These are phyloP conservation scores for Microtus montanus DNA, from an alignment of 2,113 vertebrate genomes.

Conservation along the genomic window DNA sequence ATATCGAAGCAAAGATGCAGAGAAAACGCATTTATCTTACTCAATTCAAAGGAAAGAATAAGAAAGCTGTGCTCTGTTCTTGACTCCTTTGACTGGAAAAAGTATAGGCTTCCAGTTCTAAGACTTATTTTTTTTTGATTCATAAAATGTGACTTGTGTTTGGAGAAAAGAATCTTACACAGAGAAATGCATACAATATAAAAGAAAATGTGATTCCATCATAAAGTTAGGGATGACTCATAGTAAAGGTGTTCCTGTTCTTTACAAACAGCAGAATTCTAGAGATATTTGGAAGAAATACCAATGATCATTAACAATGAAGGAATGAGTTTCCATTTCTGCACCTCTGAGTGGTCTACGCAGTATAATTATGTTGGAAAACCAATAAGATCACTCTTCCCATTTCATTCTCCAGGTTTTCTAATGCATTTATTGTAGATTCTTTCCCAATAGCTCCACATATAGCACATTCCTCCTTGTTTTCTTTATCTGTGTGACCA, in stretches of 20 bases:
- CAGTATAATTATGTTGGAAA: not conserved
- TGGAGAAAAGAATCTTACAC: not conserved
- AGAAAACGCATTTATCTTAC: not conserved
- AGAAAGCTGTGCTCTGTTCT: not conserved
- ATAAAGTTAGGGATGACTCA: not conserved
- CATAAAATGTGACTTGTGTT: conserved; percentile 21
- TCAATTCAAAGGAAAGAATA: not conserved
- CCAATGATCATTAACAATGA: conserved; percentile 9
- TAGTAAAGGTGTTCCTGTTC: not conserved
- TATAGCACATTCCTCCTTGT: not conserved
- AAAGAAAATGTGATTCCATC: not conserved
- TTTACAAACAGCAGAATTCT: not conserved
- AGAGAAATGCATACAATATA: not conserved
- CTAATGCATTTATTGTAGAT: not conserved
- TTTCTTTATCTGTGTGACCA: not conserved
- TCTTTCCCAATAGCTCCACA: not conserved
- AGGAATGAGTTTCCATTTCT: not conserved
- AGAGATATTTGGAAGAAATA: not conserved
- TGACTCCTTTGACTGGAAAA: not conserved
- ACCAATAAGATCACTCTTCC: not conserved
- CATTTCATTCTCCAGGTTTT: not conserved
- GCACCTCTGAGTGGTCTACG: not conserved
- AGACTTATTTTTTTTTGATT: conserved; percentile 9
- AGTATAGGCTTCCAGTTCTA: not conserved
- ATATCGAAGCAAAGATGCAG: not conserved